phyloP scores from a whole-genome alignment of 1,140 invertebrate species.

The Ceratosolen solmsi region DNA sequence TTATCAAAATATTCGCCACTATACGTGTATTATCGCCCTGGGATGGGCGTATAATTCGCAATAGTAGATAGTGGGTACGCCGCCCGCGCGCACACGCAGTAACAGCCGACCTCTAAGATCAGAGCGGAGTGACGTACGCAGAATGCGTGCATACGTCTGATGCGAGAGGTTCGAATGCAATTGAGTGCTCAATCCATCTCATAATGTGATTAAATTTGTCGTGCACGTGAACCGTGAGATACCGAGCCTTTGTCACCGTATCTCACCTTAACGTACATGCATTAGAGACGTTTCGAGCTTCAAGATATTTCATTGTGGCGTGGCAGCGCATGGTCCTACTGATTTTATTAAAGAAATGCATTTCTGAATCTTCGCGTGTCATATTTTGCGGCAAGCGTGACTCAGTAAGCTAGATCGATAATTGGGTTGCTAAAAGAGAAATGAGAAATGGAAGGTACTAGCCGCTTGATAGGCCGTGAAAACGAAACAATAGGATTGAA shows the following conservation, averaged over 20 bases:
- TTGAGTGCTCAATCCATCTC: neutral
- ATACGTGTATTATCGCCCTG: neutral
- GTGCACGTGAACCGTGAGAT: neutral
- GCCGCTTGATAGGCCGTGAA: too few relatives aligned
- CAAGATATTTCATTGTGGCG: neutral
- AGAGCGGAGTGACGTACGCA: neutral
- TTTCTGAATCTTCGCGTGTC: neutral
- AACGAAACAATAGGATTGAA: too few relatives aligned
- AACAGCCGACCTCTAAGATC: neutral
- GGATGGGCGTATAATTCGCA: conserved; percentile 2
- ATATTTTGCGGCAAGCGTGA: neutral
- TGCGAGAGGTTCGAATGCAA: neutral
- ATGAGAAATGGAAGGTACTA: neutral
- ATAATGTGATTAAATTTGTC: conserved; percentile 25
- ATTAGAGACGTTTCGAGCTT: neutral
- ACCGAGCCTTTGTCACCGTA: neutral
- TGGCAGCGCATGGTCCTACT: neutral
- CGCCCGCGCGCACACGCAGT: neutral
- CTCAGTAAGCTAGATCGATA: neutral
- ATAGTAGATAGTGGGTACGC: conserved; percentile 10
- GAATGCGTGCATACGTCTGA: neutral
- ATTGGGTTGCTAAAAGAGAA: neutral
- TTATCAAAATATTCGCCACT: neutral
- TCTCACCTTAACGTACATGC: neutral
- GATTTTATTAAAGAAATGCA: neutral